phyloP scores from a whole-genome alignment of 2,888 invertebrate species.

The Drosophila peninsularis region DNA sequence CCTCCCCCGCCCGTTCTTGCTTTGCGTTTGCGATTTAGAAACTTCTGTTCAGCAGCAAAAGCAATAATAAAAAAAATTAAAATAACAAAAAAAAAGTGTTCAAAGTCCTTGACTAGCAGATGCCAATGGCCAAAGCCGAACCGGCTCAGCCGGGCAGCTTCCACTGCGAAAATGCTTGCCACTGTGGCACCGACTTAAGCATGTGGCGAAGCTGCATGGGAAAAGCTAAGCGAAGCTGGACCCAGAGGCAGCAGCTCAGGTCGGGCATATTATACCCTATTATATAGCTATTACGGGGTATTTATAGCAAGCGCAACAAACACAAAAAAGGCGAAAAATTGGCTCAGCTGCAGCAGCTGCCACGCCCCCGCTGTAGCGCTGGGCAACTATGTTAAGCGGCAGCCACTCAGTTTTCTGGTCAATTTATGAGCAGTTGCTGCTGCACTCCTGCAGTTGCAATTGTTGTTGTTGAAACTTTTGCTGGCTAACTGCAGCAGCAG shows the following conservation, averaged over 20 bases:
- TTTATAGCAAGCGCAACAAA: slow-evolving; percentile 6
- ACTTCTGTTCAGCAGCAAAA: slow-evolving; percentile 26
- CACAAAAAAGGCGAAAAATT: neutral
- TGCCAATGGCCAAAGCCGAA: neutral
- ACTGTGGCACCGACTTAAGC: neutral
- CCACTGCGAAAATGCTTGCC: neutral
- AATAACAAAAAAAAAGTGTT: slow-evolving; percentile 16
- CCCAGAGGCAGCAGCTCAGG: neutral
- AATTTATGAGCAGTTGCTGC: slow-evolving; percentile 46
- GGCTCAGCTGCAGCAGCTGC: slow-evolving; percentile 10
- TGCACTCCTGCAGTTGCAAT: slow-evolving; percentile 5
- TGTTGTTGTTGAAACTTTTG: slow-evolving; percentile 31
- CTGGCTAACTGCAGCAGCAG: slow-evolving; percentile 13
- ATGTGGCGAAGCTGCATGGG: neutral
- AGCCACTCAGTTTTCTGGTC: slow-evolving; percentile 46
- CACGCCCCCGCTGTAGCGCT: slow-evolving; percentile 21
- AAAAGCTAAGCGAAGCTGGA: neutral
- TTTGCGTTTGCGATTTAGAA: slow-evolving; percentile 33
- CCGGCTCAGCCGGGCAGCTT: neutral
- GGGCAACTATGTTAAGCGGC: slow-evolving; percentile 19
- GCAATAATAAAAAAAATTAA: slow-evolving; percentile 32
- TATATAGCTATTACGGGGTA: slow-evolving; percentile 4
- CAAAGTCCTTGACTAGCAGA: slow-evolving; percentile 9
- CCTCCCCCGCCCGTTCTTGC: neutral
- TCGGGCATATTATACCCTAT: neutral